phyloP scores from a whole-genome alignment of 2,113 vertebrate genomes.

The Rhinopomastus cyanomelas region DNA sequence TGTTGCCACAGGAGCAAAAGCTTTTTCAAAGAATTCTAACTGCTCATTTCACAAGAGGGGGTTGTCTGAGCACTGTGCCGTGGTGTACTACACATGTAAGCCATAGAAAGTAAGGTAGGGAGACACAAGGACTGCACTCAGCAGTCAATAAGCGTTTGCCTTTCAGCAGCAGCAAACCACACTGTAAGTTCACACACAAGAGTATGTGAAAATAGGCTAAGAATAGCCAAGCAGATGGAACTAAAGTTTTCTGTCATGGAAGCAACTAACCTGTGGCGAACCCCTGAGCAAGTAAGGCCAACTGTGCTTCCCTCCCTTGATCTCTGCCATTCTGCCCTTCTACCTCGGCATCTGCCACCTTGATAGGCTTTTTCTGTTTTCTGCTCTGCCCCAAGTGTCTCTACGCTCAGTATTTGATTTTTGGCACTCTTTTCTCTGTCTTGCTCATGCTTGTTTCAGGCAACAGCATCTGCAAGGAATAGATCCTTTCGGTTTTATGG shows the following conservation, averaged over 20 bases:
- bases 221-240: neutral
- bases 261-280: neutral
- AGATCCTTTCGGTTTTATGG: neutral
- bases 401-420: neutral
- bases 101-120: neutral
- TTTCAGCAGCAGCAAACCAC: neutral
- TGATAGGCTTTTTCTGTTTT: neutral
- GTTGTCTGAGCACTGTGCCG: neutral
- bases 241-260: neutral
- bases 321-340: neutral
- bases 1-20: neutral
- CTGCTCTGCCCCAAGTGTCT: neutral
- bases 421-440: neutral
- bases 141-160: neutral
- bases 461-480: neutral
- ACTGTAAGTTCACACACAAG: neutral
- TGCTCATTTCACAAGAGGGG: neutral
- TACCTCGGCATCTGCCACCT: neutral
- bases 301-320: neutral
- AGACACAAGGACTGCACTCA: neutral
- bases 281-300: fast-evolving
- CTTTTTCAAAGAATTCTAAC: neutral
- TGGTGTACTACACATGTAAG: neutral
- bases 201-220: neutral
- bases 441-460: neutral